A percentile compares a stretch with the other conserved stretches of the same genome.
Conservation (phyloP, 2,888 invertebrate genomes). For the Dione juno region DNA sequence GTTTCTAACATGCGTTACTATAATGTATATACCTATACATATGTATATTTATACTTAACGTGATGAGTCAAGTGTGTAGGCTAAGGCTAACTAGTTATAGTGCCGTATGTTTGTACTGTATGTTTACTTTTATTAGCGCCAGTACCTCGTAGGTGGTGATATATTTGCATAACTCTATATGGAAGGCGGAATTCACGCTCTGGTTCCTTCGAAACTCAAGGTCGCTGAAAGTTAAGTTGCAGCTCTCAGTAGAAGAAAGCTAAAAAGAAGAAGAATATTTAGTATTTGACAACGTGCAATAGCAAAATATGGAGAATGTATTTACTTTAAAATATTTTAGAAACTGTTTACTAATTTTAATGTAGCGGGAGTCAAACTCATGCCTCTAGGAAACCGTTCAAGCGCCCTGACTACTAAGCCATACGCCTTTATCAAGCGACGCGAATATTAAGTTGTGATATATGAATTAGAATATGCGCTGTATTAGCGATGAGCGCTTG, state of each 20-base stretch:
- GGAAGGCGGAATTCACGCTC: conserved; percentile 8
- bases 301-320: no score
- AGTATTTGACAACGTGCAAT: no score
- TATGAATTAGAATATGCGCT: no score
- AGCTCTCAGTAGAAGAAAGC: not conserved
- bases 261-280: not conserved
- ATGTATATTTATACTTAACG: conserved; percentile 39
- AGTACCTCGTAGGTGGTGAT: conserved; percentile 1
- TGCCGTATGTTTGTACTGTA: conserved; percentile 12
- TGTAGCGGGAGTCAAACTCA: no score
- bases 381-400: no score
- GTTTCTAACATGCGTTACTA: no score
- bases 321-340: no score
- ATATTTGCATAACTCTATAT: conserved; percentile 6
- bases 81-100: conserved; percentile 37
- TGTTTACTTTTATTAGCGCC: conserved; percentile 32
- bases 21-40: conserved; percentile 4
- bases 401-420: no score
- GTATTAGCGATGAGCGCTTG: no score
- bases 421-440: no score
- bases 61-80: conserved; percentile 41
- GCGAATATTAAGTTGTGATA: no score
- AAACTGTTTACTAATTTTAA: no score
- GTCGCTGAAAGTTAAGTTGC: not conserved
- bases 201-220: conserved; percentile 18